Conservation (phyloP, 2,797 vertebrate species). For the Myotis findleyi region DNA sequence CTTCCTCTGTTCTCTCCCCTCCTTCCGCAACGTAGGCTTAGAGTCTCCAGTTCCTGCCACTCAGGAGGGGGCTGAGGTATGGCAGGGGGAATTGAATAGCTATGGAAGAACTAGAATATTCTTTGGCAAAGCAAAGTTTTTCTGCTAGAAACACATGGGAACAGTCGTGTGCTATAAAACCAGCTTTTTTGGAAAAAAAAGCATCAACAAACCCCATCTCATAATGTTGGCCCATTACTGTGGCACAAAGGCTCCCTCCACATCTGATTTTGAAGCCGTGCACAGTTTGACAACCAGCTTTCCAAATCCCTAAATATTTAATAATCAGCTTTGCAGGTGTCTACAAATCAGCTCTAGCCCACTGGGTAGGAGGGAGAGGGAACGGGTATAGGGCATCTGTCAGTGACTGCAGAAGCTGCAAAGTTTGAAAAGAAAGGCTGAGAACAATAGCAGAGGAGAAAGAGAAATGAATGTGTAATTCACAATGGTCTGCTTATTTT, state of each 20-base stretch:
- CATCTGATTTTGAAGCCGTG: not conserved
- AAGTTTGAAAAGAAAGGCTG: no score
- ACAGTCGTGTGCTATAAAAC: not conserved
- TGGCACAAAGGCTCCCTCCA: not conserved
- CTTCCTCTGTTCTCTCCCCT: not conserved
- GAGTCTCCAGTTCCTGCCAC: not conserved
- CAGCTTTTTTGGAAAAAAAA: not conserved
- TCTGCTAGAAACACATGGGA: not conserved
- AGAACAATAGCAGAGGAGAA: not conserved
- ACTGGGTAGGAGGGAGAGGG: not conserved
- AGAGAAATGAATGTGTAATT: not conserved
- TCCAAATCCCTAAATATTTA: not conserved
- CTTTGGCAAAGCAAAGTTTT: not conserved
- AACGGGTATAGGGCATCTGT: not conserved
- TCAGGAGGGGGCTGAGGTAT: not conserved
- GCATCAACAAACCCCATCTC: not conserved
- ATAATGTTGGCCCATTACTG: not conserved
- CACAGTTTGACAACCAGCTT: not conserved
- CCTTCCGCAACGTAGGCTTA: not conserved
- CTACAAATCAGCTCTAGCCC: not conserved
- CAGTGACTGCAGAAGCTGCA: not conserved
- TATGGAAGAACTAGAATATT: not conserved
- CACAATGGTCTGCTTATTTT: not conserved
- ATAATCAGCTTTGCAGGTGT: not conserved
- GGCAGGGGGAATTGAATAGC: not conserved